Evolutionary conservation across 1,140 invertebrate genomes (phyloP).

Genomic region (Octopus sinensis): DNA sequence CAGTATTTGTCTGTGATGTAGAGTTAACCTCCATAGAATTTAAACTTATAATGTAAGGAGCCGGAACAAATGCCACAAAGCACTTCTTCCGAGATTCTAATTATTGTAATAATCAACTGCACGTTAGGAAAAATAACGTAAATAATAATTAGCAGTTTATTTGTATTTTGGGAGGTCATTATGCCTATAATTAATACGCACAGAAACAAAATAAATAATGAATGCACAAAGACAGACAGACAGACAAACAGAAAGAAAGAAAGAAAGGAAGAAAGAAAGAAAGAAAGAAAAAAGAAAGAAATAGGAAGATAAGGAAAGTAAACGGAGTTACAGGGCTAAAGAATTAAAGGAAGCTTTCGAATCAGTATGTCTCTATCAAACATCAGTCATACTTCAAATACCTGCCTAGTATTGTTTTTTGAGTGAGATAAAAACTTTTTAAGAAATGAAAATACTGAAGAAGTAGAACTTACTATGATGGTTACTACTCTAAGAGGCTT

Average conservation of each 20-base stretch:
- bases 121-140: not conserved
- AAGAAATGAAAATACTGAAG: not conserved
- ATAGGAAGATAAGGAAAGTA: not conserved
- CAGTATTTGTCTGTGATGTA: too few relatives aligned
- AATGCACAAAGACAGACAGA: not conserved
- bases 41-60: too few relatives aligned
- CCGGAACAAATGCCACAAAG: too few relatives aligned
- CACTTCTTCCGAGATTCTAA: too few relatives aligned
- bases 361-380: not conserved
- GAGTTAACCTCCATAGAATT: too few relatives aligned
- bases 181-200: too few relatives aligned
- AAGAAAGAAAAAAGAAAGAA: not conserved
- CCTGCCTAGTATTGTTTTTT: too few relatives aligned
- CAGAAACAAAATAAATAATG: too few relatives aligned
- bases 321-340: not conserved
- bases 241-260: not conserved
- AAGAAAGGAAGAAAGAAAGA: not conserved
- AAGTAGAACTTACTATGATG: conserved; percentile 34
- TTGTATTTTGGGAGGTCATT: not conserved
- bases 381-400: too few relatives aligned
- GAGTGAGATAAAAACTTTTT: too few relatives aligned
- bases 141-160: not conserved
- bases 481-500: conserved; percentile 41
- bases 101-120: too few relatives aligned
- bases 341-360: not conserved